phyloP scores from a whole-genome alignment of 2,888 invertebrate species.

The Parascotia fuliginaria region DNA sequence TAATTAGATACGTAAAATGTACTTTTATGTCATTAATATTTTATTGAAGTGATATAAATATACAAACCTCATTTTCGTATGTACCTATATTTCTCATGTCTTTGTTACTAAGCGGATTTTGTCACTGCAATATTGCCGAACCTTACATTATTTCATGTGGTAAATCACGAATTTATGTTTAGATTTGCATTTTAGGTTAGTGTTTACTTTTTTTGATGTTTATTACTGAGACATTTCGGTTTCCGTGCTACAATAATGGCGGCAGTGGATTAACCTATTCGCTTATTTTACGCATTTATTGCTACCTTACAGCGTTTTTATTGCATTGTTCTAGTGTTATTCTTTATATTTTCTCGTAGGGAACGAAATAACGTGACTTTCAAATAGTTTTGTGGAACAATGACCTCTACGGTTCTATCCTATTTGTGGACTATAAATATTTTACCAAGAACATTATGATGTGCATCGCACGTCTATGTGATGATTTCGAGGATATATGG shows the following conservation, averaged over 20 bases:
- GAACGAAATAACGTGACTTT: constrained; percentile 69
- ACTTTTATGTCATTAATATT: constrained; percentile 52
- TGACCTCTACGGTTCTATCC: constrained; percentile 80
- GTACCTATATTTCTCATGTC: constrained; percentile 69
- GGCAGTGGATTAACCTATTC: constrained; percentile 85
- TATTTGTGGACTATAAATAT: constrained; percentile 81
- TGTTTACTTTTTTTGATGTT: constrained; percentile 85
- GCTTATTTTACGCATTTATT: constrained; percentile 65
- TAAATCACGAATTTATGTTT: constrained; percentile 34
- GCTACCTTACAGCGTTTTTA: constrained; percentile 43
- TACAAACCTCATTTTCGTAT: constrained; percentile 78
- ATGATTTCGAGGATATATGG: constrained; percentile 68
- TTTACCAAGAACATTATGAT: constrained; percentile 75
- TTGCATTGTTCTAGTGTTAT: constrained; percentile 61
- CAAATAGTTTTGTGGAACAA: constrained; percentile 74
- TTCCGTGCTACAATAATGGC: constrained; percentile 85
- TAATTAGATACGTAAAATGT: constrained; percentile 29
- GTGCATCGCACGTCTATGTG: constrained; percentile 59
- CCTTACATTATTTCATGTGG: constrained; percentile 32
- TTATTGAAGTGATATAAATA: constrained; percentile 60
- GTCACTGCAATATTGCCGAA: constrained; percentile 35
- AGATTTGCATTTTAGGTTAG: constrained; percentile 59
- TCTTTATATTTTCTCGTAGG: constrained; percentile 71
- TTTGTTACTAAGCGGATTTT: constrained; percentile 74
- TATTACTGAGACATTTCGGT: constrained; percentile 79